phyloP scores from a whole-genome alignment of 1,140 invertebrate species.

The Solenopsis fugax region DNA sequence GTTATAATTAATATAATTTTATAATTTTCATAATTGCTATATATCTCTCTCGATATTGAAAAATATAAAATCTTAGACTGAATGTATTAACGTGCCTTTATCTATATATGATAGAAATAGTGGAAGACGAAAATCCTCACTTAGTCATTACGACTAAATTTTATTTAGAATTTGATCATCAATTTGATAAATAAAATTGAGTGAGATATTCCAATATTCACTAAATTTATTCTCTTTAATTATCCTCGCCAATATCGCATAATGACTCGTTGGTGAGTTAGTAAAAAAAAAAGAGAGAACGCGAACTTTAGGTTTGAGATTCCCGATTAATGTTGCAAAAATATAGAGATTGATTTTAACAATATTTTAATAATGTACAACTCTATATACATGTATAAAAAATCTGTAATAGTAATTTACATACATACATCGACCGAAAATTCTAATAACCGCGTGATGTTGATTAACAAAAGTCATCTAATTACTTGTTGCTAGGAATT shows the following conservation, averaged over 20 bases:
- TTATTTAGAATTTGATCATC: not conserved
- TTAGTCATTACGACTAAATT: not conserved
- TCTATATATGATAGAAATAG: not conserved
- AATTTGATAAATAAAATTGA: not conserved
- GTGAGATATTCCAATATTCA: not conserved
- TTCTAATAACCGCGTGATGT: slow-evolving; percentile 6
- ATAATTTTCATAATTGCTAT: not conserved
- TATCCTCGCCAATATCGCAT: not conserved
- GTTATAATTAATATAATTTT: slow-evolving; percentile 16
- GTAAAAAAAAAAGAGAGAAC: too few species aligned
- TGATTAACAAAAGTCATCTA: slow-evolving; percentile 72
- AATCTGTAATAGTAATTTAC: slow-evolving; percentile 17
- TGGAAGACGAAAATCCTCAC: not conserved
- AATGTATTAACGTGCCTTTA: not conserved
- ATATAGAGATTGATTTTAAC: slow-evolving; percentile 1
- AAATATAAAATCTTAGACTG: not conserved
- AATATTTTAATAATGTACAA: not conserved
- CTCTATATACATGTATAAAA: not conserved
- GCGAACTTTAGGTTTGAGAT: not conserved
- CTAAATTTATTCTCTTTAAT: not conserved
- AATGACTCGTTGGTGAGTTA: too few species aligned
- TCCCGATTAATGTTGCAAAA: not conserved
- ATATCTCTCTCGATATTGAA: not conserved
- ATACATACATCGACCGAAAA: slow-evolving; percentile 11
- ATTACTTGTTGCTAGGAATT: slow-evolving; percentile 63